Evolutionary conservation across 2,113 vertebrate genomes (phyloP).

Genomic region (Bucco capensis): DNA sequence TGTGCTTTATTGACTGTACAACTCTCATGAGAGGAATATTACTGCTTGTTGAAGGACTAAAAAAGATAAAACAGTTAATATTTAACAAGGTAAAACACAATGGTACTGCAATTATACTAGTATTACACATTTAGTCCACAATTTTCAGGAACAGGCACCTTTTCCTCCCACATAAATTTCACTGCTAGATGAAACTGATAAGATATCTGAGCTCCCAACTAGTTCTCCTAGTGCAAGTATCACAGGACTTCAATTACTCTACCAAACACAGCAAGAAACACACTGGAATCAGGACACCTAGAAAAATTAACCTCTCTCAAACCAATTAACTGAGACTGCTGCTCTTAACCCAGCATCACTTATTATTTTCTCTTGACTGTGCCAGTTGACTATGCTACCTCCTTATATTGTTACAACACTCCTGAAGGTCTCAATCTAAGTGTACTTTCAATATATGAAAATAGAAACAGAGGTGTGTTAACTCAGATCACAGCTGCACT

Average conservation of each 20-base stretch:
- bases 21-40: conserved; percentile 99
- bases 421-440: not conserved
- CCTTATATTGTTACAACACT: not conserved
- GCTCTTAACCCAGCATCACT: not conserved
- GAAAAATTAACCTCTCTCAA: not conserved
- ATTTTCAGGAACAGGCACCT: not conserved
- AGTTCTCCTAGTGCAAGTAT: not conserved
- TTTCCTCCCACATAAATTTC: not conserved
- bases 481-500: not conserved
- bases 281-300: not conserved
- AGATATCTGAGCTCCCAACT: not conserved
- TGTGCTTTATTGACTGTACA: conserved; percentile 97
- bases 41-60: conserved; percentile 95
- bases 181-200: not conserved
- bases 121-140: not conserved
- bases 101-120: not conserved
- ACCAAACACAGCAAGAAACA: not conserved
- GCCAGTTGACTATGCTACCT: not conserved
- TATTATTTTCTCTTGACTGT: not conserved
- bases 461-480: not conserved
- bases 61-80: not conserved
- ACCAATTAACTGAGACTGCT: not conserved
- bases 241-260: not conserved
- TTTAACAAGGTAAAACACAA: not conserved
- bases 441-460: not conserved